phyloP scores from a whole-genome alignment of 2,797 vertebrate genomes.

The Sebastiscus albofasciatus region DNA sequence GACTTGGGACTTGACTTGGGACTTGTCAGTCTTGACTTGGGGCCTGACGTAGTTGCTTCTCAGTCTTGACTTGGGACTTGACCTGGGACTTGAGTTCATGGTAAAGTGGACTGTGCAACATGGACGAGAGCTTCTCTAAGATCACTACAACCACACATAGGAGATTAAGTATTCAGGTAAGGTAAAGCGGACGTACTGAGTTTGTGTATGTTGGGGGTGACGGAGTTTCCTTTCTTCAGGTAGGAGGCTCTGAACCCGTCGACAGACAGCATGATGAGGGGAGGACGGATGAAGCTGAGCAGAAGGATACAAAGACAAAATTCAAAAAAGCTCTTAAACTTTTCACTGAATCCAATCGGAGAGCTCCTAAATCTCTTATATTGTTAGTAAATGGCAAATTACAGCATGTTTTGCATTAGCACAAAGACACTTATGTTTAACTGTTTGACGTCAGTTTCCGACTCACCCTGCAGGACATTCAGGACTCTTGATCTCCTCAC shows the following conservation, averaged over 20 bases:
- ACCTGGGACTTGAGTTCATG: background rate
- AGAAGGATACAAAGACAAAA: background rate
- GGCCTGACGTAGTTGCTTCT: no score
- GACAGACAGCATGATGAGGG: slow-evolving; percentile 95
- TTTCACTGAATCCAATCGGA: background rate
- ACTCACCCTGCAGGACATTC: slow-evolving; percentile 95
- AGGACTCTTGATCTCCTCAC: slow-evolving; percentile 90
- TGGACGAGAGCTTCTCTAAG: background rate
- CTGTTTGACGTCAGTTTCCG: background rate
- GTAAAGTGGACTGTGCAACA: background rate
- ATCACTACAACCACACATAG: background rate
- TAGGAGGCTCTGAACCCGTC: slow-evolving; percentile 97
- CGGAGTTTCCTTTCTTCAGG: slow-evolving; percentile 91
- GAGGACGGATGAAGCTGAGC: slow-evolving; percentile 90
- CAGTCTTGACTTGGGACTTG: no score
- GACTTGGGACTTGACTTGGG: no score
- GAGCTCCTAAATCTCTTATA: background rate
- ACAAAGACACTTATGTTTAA: background rate
- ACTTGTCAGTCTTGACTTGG: no score
- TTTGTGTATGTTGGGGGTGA: slow-evolving; percentile 96
- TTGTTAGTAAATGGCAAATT: no score
- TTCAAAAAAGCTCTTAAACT: background rate
- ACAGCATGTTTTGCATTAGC: background rate
- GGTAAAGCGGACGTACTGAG: slow-evolving; percentile 83
- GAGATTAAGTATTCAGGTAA: background rate